A percentile compares a stretch with the other conserved stretches of the same genome.
phyloP scores from a whole-genome alignment of 2,888 invertebrate genomes.

The Sepioteuthis lessoniana region DNA sequence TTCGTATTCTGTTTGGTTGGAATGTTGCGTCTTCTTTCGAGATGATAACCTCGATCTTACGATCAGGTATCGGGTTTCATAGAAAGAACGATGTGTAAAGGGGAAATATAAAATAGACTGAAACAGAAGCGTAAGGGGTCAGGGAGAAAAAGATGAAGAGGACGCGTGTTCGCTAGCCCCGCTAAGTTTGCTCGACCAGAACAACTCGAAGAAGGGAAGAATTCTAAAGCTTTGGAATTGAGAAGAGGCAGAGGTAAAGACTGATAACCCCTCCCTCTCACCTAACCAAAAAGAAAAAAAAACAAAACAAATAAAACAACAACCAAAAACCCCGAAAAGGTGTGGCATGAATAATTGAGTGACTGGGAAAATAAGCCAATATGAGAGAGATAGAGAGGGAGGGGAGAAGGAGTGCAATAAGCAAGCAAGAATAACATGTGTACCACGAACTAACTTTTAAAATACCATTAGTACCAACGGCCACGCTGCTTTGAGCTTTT shows the following conservation, averaged over 20 bases:
- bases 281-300: too few species aligned
- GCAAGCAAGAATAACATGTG: background rate
- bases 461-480: background rate
- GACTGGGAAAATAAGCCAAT: background rate
- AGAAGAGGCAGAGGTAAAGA: background rate
- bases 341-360: background rate
- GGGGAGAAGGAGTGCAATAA: background rate
- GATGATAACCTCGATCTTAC: background rate
- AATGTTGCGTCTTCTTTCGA: background rate
- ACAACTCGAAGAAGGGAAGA: background rate
- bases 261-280: too few species aligned
- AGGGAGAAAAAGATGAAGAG: background rate
- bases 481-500: conserved; percentile 18
- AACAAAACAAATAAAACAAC: too few species aligned
- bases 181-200: conserved; percentile 12
- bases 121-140: background rate
- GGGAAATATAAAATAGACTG: background rate
- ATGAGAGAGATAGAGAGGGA: background rate
- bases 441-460: background rate
- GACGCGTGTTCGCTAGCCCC: background rate
- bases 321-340: too few species aligned
- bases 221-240: background rate
- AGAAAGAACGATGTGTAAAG: background rate
- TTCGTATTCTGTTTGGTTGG: background rate
- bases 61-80: background rate